These are phyloP conservation scores for Lamprotornis superbus DNA, from an alignment of 2,113 vertebrate genomes.

Conservation along the genomic window DNA sequence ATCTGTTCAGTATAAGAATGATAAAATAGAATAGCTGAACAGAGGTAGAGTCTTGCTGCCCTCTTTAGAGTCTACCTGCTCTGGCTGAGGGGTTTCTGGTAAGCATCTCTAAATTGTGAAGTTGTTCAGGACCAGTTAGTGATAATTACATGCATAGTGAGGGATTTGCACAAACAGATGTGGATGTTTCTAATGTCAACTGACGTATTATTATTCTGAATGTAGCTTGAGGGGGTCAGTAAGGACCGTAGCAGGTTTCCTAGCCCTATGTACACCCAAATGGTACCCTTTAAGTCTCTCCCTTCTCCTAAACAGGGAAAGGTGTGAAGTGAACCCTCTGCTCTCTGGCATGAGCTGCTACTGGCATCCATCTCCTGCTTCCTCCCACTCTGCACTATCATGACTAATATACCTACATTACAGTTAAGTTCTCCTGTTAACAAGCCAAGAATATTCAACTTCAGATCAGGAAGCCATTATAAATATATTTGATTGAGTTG, in stretches of 20 bases:
- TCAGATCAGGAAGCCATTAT: background rate
- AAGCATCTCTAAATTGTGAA: background rate
- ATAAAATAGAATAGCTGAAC: background rate
- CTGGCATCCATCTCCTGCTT: background rate
- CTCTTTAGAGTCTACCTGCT: background rate
- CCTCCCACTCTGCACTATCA: background rate
- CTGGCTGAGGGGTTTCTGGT: background rate
- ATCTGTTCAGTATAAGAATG: background rate
- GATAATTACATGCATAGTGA: background rate
- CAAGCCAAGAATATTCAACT: background rate
- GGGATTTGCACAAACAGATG: background rate
- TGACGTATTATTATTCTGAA: background rate
- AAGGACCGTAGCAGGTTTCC: background rate
- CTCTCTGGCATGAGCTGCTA: background rate
- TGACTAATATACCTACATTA: background rate
- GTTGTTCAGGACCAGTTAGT: background rate
- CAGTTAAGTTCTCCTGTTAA: background rate
- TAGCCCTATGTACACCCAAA: background rate
- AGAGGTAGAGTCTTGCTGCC: background rate
- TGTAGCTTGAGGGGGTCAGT: background rate
- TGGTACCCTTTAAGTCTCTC: background rate
- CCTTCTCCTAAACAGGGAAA: background rate
- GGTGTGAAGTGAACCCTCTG: background rate
- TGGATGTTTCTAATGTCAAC: background rate
- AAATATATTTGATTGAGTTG: background rate